These are phyloP conservation scores for Scrobipalpa atriplicella DNA, from an alignment of 2,888 invertebrate species.

Conservation along the genomic window DNA sequence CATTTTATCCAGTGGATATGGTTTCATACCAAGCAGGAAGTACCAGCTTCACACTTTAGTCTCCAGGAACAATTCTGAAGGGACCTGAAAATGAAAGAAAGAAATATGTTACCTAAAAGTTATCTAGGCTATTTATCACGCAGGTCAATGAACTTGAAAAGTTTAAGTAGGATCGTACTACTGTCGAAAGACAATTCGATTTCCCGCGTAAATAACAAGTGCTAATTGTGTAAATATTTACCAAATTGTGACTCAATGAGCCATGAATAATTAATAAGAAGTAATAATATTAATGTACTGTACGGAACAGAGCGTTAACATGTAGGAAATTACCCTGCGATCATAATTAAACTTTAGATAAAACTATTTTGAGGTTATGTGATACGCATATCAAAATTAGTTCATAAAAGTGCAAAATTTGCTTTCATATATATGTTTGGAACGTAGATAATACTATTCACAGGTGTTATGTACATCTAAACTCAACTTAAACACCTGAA, in stretches of 20 bases:
- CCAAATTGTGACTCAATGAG: not conserved
- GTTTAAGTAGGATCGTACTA: not conserved
- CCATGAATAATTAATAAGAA: not conserved
- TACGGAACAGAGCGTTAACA: not conserved
- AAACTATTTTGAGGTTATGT: constrained; percentile 53
- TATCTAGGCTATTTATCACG: not conserved
- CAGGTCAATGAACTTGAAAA: not conserved
- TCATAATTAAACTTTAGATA: constrained; percentile 20
- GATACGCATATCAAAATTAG: constrained; percentile 20
- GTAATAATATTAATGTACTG: not conserved
- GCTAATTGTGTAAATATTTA: not conserved
- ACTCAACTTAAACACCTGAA: not conserved
- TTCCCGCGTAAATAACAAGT: constrained; percentile 61
- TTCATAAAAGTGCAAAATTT: not conserved
- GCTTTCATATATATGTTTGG: not conserved
- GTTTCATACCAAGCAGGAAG: constrained; percentile 50
- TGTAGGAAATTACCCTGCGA: not conserved
- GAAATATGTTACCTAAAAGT: not conserved
- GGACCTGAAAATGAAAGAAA: constrained; percentile 41
- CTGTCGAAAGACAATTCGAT: constrained; percentile 28
- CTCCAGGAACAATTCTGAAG: constrained; percentile 22
- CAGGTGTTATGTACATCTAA: not conserved
- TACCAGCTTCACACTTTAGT: constrained; percentile 20
- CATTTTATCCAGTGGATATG: constrained; percentile 45
- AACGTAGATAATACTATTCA: not conserved